These are phyloP conservation scores for Otus sunia DNA, from an alignment of 2,113 vertebrate genomes.

Conservation along the genomic window DNA sequence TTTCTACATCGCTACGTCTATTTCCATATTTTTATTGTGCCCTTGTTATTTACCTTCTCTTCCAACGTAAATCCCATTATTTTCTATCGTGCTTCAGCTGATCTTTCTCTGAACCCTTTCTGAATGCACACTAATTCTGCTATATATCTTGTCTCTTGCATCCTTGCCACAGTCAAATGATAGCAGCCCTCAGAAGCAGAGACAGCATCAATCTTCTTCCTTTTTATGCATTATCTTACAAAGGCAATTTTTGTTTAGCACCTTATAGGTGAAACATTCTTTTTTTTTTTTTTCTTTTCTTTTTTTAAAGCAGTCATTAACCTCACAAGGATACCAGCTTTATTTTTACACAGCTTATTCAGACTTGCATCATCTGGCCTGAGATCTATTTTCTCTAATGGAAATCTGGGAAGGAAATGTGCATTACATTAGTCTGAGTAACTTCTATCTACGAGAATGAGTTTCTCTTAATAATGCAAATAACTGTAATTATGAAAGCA, in stretches of 20 bases:
- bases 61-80: not conserved
- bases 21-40: not conserved
- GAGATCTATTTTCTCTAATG: constrained; percentile 32
- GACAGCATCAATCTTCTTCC: not conserved
- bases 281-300: not conserved
- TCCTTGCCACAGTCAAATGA: not conserved
- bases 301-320: not conserved
- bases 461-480: constrained; percentile 44
- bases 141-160: not conserved
- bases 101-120: not conserved
- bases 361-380: constrained; percentile 1
- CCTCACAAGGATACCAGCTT: not conserved
- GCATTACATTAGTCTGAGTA: constrained; percentile 11
- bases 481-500: constrained; percentile 29
- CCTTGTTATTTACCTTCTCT: not conserved
- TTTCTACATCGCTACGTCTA: not conserved
- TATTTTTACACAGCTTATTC: constrained; percentile 33
- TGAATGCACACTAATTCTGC: not conserved
- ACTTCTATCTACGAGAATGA: constrained; percentile 5
- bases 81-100: not conserved
- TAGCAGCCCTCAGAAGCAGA: not conserved
- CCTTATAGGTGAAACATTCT: not conserved
- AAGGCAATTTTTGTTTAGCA: not conserved
- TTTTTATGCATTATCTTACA: not conserved
- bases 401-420: constrained; percentile 36